Conservation (phyloP, 1,140 invertebrate genomes). For the Drosophila parabipectinata region DNA sequence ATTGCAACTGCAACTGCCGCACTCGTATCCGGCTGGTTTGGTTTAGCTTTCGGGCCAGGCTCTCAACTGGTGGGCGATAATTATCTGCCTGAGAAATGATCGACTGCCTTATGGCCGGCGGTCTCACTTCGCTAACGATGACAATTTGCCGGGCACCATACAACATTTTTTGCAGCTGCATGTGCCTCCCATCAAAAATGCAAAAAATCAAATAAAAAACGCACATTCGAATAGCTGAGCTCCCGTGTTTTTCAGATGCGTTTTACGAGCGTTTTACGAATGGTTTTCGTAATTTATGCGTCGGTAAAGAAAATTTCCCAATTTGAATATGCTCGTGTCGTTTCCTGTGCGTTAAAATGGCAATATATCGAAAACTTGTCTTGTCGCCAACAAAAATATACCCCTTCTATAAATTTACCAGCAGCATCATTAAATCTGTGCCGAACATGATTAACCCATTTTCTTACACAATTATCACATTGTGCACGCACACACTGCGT, state of each 20-base stretch:
- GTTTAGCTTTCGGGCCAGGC: constrained; percentile 38
- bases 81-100: constrained; percentile 77
- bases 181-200: background rate
- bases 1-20: constrained; percentile 21
- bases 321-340: constrained; percentile 7
- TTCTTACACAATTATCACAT: constrained; percentile 52
- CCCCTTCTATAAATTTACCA: background rate
- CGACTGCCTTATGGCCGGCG: constrained; percentile 53
- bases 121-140: constrained; percentile 68
- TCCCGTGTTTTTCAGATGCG: constrained; percentile 54
- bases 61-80: constrained; percentile 74
- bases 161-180: constrained; percentile 56
- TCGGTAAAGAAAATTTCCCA: constrained; percentile 20
- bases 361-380: constrained; percentile 1
- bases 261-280: constrained; percentile 55
- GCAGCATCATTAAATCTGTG: constrained; percentile 1
- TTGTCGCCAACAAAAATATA: background rate
- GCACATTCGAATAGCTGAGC: constrained; percentile 7
- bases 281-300: constrained; percentile 41
- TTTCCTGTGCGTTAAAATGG: constrained; percentile 2
- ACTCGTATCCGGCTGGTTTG: constrained; percentile 50
- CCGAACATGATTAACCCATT: constrained; percentile 46
- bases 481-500: constrained; percentile 44
- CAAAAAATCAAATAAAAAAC: background rate
- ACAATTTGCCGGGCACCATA: constrained; percentile 53